Conservation (phyloP, 2,797 vertebrate genomes). For the Monodelphis domestica region DNA sequence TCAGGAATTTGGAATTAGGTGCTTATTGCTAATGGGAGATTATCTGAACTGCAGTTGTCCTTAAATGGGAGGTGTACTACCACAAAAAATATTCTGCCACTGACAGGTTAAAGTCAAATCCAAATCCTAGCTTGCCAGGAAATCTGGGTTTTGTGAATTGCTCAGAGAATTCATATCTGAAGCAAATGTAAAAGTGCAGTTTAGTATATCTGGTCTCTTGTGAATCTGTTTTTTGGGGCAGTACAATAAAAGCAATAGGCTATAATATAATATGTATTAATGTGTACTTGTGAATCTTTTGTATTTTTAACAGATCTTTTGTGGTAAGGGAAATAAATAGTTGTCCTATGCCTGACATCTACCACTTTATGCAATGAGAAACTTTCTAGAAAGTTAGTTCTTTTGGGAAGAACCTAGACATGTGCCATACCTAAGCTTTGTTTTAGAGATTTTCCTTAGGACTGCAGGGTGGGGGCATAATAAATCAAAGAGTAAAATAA, state of each 20-base stretch:
- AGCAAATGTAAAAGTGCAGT: neutral
- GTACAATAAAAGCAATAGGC: neutral
- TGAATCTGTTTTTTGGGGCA: neutral
- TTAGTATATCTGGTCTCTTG: neutral
- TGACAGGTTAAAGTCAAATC: neutral
- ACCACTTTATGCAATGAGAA: neutral
- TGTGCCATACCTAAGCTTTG: neutral
- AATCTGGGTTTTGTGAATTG: neutral
- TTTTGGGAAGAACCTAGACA: neutral
- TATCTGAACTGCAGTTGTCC: neutral
- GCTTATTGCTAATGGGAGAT: neutral
- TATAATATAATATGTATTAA: neutral
- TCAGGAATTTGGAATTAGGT: neutral
- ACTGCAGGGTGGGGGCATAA: neutral
- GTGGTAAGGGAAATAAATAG: neutral
- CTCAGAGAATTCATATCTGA: neutral
- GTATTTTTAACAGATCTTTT: neutral
- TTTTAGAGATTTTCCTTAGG: neutral
- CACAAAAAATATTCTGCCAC: neutral
- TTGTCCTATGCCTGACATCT: neutral
- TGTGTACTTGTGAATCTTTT: neutral
- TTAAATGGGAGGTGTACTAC: neutral
- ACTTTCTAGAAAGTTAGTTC: neutral
- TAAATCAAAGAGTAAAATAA: neutral
- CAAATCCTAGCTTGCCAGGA: neutral